Percentiles rank a stretch among this genome's conserved stretches.
Evolutionary conservation across 2,113 vertebrate genomes (phyloP).

Genomic region (Xyliphius kryptos): DNA sequence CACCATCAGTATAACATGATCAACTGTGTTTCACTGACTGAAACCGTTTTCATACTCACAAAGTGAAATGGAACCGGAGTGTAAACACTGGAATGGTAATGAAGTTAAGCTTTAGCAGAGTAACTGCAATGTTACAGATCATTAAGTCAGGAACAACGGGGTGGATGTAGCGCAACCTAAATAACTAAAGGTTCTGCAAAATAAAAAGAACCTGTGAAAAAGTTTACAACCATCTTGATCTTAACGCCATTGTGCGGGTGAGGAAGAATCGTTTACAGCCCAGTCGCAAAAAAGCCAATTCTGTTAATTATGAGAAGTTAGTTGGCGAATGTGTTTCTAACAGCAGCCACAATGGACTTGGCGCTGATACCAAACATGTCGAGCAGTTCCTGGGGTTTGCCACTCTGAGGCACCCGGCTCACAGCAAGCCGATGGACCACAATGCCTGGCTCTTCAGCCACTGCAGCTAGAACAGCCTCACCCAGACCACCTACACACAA

Average conservation of each 20-base stretch:
- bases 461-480: constrained; percentile 72
- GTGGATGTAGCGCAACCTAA: too few relatives aligned
- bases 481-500: constrained; percentile 72
- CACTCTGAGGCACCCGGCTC: constrained; percentile 66
- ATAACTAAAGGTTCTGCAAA: not conserved
- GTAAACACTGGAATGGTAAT: constrained; percentile 9
- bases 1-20: not conserved
- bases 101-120: not conserved
- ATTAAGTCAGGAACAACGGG: too few relatives aligned
- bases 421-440: constrained; percentile 72
- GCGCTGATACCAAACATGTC: constrained; percentile 75
- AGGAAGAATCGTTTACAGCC: constrained; percentile 1
- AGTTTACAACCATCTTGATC: too few relatives aligned
- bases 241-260: not conserved
- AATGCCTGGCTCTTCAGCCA: constrained; percentile 68
- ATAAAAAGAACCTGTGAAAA: not conserved
- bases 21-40: not conserved
- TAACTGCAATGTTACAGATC: too few relatives aligned
- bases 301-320: constrained; percentile 37
- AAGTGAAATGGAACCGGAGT: not conserved
- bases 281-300: constrained; percentile 5
- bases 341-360: constrained; percentile 66
- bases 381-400: constrained; percentile 71
- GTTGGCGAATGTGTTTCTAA: constrained; percentile 66
- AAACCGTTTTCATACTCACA: not conserved